Evolutionary conservation across 2,888 invertebrate genomes (phyloP).

Genomic region (Hybos culiciformis): DNA sequence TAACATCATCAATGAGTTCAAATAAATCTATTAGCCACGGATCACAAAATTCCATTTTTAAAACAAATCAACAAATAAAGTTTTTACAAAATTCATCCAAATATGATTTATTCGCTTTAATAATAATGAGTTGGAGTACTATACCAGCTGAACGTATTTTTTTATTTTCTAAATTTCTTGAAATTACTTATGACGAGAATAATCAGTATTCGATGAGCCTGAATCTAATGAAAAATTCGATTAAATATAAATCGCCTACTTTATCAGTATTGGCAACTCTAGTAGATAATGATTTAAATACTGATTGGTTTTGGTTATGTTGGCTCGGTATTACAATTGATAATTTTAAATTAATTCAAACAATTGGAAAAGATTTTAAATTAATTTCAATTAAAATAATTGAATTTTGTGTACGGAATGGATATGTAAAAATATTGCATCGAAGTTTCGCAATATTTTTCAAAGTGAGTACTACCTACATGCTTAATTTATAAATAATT

Average conservation of each 20-base stretch:
- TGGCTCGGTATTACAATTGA: conserved; percentile 29
- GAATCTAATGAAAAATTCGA: conserved; percentile 25
- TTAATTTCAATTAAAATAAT: conserved; percentile 24
- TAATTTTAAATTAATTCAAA: conserved; percentile 19
- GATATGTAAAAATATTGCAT: conserved; percentile 45
- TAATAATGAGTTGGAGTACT: conserved; percentile 27
- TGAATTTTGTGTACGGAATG: conserved; percentile 34
- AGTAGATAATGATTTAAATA: conserved; percentile 19
- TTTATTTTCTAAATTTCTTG: conserved; percentile 20
- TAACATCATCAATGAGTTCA: conserved; percentile 24
- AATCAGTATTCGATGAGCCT: conserved; percentile 21
- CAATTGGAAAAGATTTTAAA: conserved; percentile 10
- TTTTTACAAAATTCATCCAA: conserved; percentile 19
- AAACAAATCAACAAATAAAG: conserved; percentile 15
- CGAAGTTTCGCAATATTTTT: conserved; percentile 58
- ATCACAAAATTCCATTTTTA: conserved; percentile 12
- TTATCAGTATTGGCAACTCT: conserved; percentile 29
- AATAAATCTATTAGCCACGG: conserved; percentile 18
- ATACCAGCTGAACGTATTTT: conserved; percentile 17
- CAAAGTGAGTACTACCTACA: conserved; percentile 41
- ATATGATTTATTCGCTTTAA: conserved; percentile 30
- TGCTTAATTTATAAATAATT: not conserved
- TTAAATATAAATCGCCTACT: conserved; percentile 25
- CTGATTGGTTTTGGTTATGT: conserved; percentile 31
- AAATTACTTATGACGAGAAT: conserved; percentile 21